A percentile compares a stretch with the other conserved stretches of the same genome.
phyloP scores from a whole-genome alignment of 2,797 vertebrate species.

The Microctenopoma stevenorrisi region DNA sequence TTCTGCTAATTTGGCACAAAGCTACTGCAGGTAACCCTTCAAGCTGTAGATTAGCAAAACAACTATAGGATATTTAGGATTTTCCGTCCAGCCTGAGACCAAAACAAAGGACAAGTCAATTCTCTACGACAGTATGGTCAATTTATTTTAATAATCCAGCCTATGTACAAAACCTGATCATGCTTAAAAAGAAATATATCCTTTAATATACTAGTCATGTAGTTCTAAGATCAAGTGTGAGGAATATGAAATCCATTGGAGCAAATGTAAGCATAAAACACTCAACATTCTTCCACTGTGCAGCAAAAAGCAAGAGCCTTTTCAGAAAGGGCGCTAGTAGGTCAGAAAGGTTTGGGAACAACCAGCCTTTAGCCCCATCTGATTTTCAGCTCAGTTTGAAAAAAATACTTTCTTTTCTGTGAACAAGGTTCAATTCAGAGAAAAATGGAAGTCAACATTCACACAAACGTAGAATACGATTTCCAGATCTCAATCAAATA shows the following conservation, averaged over 20 bases:
- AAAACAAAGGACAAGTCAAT: not conserved
- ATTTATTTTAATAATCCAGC: constrained; percentile 69
- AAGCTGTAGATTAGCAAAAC: not conserved
- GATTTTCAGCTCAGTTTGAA: constrained; percentile 1
- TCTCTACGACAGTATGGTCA: constrained; percentile 17
- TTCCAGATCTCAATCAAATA: constrained; percentile 40
- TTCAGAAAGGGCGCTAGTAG: constrained; percentile 35
- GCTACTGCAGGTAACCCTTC: constrained; percentile 19
- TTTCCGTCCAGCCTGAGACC: constrained; percentile 1
- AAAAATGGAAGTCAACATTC: constrained; percentile 46
- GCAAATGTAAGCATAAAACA: constrained; percentile 47
- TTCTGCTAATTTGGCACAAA: constrained; percentile 41
- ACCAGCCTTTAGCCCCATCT: constrained; percentile 10
- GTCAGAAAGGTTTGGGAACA: constrained; percentile 35
- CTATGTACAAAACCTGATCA: constrained; percentile 64
- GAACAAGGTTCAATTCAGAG: not conserved
- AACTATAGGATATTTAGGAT: not conserved
- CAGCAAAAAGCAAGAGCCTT: constrained; percentile 50
- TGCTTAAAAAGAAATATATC: constrained; percentile 39
- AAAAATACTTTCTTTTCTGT: not conserved
- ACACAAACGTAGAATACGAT: constrained; percentile 31
- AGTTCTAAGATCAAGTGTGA: constrained; percentile 40
- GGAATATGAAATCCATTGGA: constrained; percentile 25
- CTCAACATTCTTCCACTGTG: constrained; percentile 51
- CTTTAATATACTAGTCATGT: constrained; percentile 39